Evolutionary conservation across 1,140 invertebrate genomes (phyloP).

Genomic region (Drosophila mojavensis): DNA sequence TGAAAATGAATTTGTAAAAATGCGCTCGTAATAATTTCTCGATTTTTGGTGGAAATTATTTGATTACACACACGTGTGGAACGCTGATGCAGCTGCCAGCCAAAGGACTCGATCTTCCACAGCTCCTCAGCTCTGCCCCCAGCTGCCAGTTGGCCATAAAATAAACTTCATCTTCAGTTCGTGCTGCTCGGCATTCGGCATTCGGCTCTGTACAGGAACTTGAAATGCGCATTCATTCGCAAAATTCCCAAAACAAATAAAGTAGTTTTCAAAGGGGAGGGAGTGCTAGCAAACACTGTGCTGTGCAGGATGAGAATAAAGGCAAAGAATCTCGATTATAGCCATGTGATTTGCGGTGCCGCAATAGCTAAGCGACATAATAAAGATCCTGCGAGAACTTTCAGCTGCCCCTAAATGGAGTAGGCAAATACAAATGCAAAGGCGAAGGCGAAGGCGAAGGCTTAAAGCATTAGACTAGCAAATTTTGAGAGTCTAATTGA

Average conservation of each 20-base stretch:
- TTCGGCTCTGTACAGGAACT: conserved; percentile 10
- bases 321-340: conserved; percentile 16
- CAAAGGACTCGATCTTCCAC: conserved; percentile 23
- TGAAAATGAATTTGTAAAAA: conserved; percentile 78
- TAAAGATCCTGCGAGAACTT: not conserved
- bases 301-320: not conserved
- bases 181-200: conserved; percentile 39
- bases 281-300: conserved; percentile 1
- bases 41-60: conserved; percentile 78
- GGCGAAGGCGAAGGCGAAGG: too few relatives aligned
- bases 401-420: too few relatives aligned
- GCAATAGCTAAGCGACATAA: conserved; percentile 6
- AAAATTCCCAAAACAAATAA: conserved; percentile 78
- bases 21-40: conserved; percentile 77
- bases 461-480: too few relatives aligned
- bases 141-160: conserved; percentile 55
- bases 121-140: not conserved
- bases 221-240: conserved; percentile 58
- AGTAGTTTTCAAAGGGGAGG: conserved; percentile 40
- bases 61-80: conserved; percentile 81
- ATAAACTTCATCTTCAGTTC: conserved; percentile 76
- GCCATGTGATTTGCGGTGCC: conserved; percentile 24
- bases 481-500: too few relatives aligned
- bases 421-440: too few relatives aligned
- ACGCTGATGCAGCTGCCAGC: conserved; percentile 13